A percentile compares a stretch with the other conserved stretches of the same genome.
Evolutionary conservation across 2,888 invertebrate species (phyloP).

Genomic region (Latrodectus hesperus): DNA sequence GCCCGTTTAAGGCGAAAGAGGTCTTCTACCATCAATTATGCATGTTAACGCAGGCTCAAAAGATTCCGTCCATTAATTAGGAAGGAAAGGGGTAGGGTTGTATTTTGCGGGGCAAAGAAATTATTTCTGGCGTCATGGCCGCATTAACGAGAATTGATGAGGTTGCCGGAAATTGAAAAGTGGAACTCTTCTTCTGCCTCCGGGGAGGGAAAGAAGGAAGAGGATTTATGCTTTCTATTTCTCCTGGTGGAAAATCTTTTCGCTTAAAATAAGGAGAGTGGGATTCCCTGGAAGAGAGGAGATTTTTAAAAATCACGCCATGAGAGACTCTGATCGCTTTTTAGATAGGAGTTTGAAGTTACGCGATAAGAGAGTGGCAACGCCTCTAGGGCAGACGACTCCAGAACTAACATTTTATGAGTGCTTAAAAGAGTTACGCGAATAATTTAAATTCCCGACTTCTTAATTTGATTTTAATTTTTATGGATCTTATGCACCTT

Average conservation of each 20-base stretch:
- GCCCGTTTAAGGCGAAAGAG: conserved; percentile 17
- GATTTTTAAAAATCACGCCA: too few relatives aligned
- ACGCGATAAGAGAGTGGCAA: background rate
- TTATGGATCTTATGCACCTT: background rate
- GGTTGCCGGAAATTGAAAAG: conserved; percentile 54
- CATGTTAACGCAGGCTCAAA: conserved; percentile 40
- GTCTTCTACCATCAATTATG: conserved; percentile 38
- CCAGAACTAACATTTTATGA: background rate
- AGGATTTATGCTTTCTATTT: conserved; percentile 41
- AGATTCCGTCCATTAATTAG: conserved; percentile 46
- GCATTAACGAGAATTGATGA: conserved; percentile 58
- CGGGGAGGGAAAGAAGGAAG: conserved; percentile 28
- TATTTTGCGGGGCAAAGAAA: conserved; percentile 30
- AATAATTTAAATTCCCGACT: conserved; percentile 1
- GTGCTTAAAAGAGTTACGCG: background rate
- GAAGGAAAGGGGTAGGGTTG: conserved; percentile 11
- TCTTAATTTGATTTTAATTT: conserved; percentile 3
- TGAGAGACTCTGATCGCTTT: too few relatives aligned
- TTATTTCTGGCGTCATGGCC: conserved; percentile 47
- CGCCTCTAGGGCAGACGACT: background rate
- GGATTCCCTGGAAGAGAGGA: too few relatives aligned
- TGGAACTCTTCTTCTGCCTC: conserved; percentile 44
- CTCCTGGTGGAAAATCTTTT: background rate
- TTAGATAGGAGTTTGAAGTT: too few relatives aligned
- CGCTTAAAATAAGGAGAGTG: background rate